Percentiles rank a stretch among this genome's conserved stretches.
Evolutionary conservation across 2,113 vertebrate species (phyloP).

Genomic region (Phalacrocorax pelagicus): DNA sequence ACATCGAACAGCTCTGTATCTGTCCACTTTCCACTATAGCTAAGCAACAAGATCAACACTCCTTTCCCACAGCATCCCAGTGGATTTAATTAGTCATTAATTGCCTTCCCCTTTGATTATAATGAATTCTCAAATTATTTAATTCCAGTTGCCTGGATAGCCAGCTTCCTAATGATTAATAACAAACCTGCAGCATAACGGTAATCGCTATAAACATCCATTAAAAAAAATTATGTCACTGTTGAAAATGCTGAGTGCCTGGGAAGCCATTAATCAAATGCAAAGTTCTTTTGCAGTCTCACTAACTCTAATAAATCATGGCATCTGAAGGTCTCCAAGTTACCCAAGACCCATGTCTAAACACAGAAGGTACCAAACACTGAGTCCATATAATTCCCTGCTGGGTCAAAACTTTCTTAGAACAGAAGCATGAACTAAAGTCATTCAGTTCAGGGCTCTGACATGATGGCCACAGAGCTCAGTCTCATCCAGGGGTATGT

Average conservation of each 20-base stretch:
- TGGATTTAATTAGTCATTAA: constrained; percentile 47
- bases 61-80: not conserved
- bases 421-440: not conserved
- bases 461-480: not conserved
- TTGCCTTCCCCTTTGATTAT: constrained; percentile 17
- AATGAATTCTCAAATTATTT: constrained; percentile 57
- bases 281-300: not conserved
- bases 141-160: constrained; percentile 23
- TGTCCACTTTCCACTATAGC: not conserved
- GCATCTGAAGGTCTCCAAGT: not conserved
- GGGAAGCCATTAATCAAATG: not conserved
- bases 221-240: not conserved
- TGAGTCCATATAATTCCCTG: not conserved
- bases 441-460: not conserved
- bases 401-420: not conserved
- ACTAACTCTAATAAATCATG: not conserved
- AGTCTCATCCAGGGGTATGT: not conserved
- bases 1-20: not conserved
- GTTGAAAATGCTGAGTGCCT: not conserved
- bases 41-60: not conserved
- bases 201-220: not conserved
- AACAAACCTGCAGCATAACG: not conserved
- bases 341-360: not conserved
- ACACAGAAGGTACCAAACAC: not conserved
- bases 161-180: constrained; percentile 26